These are phyloP conservation scores for Dasypolia templi DNA, from an alignment of 2,888 invertebrate species.

Conservation along the genomic window DNA sequence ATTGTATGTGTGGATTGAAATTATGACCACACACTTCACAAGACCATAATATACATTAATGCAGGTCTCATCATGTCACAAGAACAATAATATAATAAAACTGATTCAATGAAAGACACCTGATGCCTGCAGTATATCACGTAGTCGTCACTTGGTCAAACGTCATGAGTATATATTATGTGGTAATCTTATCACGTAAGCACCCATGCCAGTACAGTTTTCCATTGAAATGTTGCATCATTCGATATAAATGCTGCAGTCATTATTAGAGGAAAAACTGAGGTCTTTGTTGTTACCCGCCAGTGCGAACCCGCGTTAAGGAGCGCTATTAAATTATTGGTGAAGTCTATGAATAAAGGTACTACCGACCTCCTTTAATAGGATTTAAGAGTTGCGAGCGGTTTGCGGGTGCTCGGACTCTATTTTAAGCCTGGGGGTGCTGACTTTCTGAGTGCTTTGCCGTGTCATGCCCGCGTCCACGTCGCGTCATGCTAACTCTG, in stretches of 20 bases:
- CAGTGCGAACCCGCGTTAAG: slow-evolving; percentile 54
- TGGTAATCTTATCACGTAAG: slow-evolving; percentile 72
- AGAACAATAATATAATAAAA: slow-evolving; percentile 55
- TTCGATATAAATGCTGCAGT: slow-evolving; percentile 51
- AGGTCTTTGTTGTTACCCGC: slow-evolving; percentile 57
- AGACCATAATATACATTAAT: neutral
- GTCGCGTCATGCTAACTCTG: slow-evolving; percentile 60
- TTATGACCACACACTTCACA: neutral
- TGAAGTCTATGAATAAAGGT: slow-evolving; percentile 76
- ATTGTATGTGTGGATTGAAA: neutral
- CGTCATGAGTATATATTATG: slow-evolving; percentile 48
- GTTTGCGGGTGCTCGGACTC: slow-evolving; percentile 78
- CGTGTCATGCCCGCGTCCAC: slow-evolving; percentile 75
- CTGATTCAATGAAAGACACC: slow-evolving; percentile 32
- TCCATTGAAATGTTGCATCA: slow-evolving; percentile 70
- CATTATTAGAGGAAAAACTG: slow-evolving; percentile 68
- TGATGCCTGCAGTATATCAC: slow-evolving; percentile 58
- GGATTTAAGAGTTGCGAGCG: slow-evolving; percentile 83
- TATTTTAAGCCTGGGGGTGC: slow-evolving; percentile 81
- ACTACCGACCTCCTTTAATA: slow-evolving; percentile 76
- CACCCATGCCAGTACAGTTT: slow-evolving; percentile 57
- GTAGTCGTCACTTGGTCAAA: slow-evolving; percentile 53
- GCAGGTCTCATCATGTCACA: slow-evolving; percentile 1
- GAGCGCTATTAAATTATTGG: slow-evolving; percentile 65
- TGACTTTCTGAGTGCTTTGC: slow-evolving; percentile 85